A percentile compares a stretch with the other conserved stretches of the same genome.
Evolutionary conservation across 2,888 invertebrate genomes (phyloP).

Genomic region (Microchrysa polita): DNA sequence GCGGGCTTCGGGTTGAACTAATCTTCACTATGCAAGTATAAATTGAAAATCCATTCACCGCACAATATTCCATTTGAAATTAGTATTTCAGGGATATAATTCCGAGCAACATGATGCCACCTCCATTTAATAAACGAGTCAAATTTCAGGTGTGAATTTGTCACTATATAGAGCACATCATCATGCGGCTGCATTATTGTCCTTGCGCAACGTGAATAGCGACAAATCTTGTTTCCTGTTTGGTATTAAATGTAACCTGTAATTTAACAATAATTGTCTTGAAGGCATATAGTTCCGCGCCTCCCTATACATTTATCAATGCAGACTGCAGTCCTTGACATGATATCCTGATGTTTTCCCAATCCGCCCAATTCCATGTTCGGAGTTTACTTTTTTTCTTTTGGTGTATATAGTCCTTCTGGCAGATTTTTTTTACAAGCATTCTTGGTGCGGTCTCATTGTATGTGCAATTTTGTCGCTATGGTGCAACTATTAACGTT

Average conservation of each 20-base stretch:
- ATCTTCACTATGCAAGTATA: too few relatives aligned
- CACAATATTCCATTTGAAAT: too few relatives aligned
- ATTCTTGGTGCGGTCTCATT: constrained; percentile 47
- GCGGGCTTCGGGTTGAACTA: not conserved
- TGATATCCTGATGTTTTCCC: constrained; percentile 38
- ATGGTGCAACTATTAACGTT: constrained; percentile 51
- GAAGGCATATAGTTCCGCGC: constrained; percentile 26
- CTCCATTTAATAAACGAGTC: not conserved
- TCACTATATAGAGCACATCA: not conserved
- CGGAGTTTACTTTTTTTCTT: too few relatives aligned
- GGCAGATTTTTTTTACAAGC: constrained; percentile 44
- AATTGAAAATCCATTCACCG: not conserved
- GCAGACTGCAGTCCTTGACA: constrained; percentile 22
- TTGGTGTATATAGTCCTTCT: not conserved
- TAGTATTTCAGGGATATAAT: too few relatives aligned
- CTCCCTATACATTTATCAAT: not conserved
- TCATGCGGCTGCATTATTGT: not conserved
- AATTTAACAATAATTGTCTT: constrained; percentile 38
- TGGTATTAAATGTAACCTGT: constrained; percentile 32
- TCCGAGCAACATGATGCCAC: not conserved
- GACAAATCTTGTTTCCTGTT: constrained; percentile 39
- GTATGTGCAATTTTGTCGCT: constrained; percentile 27
- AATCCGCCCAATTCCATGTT: constrained; percentile 35
- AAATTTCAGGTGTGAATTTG: not conserved
- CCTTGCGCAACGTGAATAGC: not conserved